Conservation (phyloP, 2,797 vertebrate species). For the Chelmon rostratus region DNA sequence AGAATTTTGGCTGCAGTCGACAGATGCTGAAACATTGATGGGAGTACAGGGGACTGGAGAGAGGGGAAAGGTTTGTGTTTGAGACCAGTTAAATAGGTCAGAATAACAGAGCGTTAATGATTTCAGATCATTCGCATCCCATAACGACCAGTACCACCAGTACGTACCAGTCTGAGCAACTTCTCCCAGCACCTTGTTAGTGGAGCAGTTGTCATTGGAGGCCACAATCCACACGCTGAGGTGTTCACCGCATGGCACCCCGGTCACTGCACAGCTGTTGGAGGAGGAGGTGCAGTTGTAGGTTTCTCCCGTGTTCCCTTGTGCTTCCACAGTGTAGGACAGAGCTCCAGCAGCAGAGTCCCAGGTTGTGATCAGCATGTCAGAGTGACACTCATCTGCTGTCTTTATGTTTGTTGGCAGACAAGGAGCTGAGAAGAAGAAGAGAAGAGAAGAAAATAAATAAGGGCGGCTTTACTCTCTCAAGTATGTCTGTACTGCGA, state of each 20-base stretch:
- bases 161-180: conserved; percentile 81
- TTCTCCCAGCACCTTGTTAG: conserved; percentile 72
- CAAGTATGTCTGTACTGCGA: too few species aligned
- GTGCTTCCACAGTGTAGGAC: conserved; percentile 77
- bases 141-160: neutral
- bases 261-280: conserved; percentile 77
- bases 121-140: neutral
- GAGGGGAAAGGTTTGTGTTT: neutral
- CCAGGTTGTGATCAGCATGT: conserved; percentile 79
- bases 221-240: conserved; percentile 84
- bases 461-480: neutral
- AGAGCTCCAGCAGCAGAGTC: conserved; percentile 78
- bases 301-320: conserved; percentile 75
- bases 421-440: conserved; percentile 74
- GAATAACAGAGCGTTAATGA: neutral
- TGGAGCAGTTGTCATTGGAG: conserved; percentile 80
- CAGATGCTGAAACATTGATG: conserved; percentile 55
- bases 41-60: conserved; percentile 84
- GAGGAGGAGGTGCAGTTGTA: conserved; percentile 82
- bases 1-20: conserved; percentile 75
- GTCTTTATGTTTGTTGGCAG: conserved; percentile 80
- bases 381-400: conserved; percentile 62
- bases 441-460: neutral
- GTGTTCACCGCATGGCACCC: conserved; percentile 83
- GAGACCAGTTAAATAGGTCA: neutral